Conservation (phyloP, 2,888 invertebrate species). For the Amiota mariae region DNA sequence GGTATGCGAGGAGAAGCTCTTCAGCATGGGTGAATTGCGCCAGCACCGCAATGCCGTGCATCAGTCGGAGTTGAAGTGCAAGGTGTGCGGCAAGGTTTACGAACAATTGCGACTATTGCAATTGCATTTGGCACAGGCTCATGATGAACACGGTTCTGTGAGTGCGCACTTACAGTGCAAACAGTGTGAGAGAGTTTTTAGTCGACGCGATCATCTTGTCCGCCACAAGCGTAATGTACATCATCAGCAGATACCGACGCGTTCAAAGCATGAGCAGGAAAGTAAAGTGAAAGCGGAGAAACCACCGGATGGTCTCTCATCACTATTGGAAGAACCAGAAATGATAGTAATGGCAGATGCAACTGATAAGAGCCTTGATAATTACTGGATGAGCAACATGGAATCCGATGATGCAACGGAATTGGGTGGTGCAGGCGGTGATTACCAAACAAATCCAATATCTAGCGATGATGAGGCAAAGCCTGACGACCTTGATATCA, state of each 20-base stretch:
- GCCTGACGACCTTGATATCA: constrained; percentile 40
- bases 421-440: constrained; percentile 39
- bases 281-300: not conserved
- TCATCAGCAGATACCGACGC: constrained; percentile 27
- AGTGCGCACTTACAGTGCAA: constrained; percentile 63
- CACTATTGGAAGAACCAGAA: constrained; percentile 29
- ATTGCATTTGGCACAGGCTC: constrained; percentile 68
- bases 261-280: not conserved
- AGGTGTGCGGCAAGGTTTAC: constrained; percentile 74
- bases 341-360: constrained; percentile 37
- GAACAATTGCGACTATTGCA: constrained; percentile 73
- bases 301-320: constrained; percentile 2
- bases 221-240: constrained; percentile 75
- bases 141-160: constrained; percentile 49
- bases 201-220: constrained; percentile 73
- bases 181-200: constrained; percentile 74
- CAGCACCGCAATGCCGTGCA: constrained; percentile 59
- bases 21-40: constrained; percentile 58
- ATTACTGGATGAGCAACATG: constrained; percentile 10
- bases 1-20: constrained; percentile 68
- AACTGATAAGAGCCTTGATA: constrained; percentile 32
- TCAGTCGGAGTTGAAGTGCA: constrained; percentile 64
- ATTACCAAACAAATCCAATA: constrained; percentile 62
- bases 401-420: constrained; percentile 44
- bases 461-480: constrained; percentile 62